Evolutionary conservation across 2,113 vertebrate genomes (phyloP).

Genomic region (Poicephalus gulielmi): DNA sequence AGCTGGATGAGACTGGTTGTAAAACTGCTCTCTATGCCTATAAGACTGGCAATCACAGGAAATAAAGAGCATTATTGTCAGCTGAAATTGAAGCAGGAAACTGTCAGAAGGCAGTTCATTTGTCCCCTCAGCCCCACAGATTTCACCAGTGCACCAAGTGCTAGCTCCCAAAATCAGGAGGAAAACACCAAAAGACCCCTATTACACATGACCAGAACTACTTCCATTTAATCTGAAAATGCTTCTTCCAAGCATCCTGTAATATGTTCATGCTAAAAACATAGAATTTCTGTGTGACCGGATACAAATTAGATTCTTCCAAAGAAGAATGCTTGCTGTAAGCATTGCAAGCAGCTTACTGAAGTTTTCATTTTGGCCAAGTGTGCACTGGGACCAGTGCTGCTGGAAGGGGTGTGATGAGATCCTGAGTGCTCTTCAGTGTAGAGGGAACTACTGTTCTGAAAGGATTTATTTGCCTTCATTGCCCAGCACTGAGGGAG

Average conservation of each 20-base stretch:
- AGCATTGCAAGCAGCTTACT: not conserved
- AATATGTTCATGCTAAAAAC: not conserved
- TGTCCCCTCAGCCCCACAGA: fast-evolving
- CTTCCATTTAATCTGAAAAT: not conserved
- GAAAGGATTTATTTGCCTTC: not conserved
- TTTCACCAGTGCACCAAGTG: not conserved
- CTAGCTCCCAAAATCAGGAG: not conserved
- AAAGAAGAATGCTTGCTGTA: not conserved
- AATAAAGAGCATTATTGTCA: not conserved
- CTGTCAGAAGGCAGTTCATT: not conserved
- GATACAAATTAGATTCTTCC: not conserved
- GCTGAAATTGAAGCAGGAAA: not conserved
- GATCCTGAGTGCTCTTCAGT: not conserved
- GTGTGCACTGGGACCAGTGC: not conserved
- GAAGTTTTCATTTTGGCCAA: not conserved
- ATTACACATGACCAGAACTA: not conserved
- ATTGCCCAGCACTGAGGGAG: not conserved
- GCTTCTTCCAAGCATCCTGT: not conserved
- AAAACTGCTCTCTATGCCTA: not conserved
- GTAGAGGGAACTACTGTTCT: not conserved
- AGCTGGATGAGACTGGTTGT: not conserved
- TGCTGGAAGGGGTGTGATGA: not conserved
- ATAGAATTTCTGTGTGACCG: not conserved
- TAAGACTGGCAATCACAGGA: not conserved
- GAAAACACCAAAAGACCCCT: not conserved